A percentile compares a stretch with the other conserved stretches of the same genome.
These are phyloP conservation scores for Paratrypauchen microcephalus DNA, from an alignment of 2,797 vertebrate genomes.

Conservation along the genomic window DNA sequence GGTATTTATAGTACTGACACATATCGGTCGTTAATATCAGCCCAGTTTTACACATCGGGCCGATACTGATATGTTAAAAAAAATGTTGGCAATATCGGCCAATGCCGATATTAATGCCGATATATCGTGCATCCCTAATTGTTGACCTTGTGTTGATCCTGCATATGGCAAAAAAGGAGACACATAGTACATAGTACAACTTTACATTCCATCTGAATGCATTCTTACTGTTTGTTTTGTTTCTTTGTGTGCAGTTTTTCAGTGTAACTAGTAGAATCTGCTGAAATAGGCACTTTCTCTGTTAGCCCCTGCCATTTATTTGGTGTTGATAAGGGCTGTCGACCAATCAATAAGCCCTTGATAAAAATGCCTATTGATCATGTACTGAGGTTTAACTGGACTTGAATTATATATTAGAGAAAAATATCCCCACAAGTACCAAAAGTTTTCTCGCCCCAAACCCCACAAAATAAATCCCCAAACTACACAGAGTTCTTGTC, in stretches of 20 bases:
- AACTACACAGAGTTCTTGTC: constrained; percentile 10
- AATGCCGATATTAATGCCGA: no score
- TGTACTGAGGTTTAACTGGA: background rate
- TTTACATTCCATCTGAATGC: background rate
- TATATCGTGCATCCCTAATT: no score
- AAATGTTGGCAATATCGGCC: no score
- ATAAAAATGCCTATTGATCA: constrained; percentile 1
- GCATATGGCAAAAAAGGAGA: no score
- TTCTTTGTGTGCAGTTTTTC: background rate
- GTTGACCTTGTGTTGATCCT: no score
- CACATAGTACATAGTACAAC: no score
- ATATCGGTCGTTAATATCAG: no score
- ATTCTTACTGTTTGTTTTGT: background rate
- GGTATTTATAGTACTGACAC: no score
- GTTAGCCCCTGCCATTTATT: background rate
- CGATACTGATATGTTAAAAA: no score
- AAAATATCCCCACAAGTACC: background rate
- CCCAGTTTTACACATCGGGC: no score
- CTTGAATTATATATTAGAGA: background rate
- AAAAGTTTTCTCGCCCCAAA: constrained; percentile 8
- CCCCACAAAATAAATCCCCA: constrained; percentile 13
- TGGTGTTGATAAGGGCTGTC: constrained; percentile 1
- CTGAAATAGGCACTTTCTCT: background rate
- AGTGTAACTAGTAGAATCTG: constrained; percentile 1
- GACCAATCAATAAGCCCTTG: background rate